phyloP scores from a whole-genome alignment of 2,113 vertebrate species.

The Herpailurus yagouaroundi region DNA sequence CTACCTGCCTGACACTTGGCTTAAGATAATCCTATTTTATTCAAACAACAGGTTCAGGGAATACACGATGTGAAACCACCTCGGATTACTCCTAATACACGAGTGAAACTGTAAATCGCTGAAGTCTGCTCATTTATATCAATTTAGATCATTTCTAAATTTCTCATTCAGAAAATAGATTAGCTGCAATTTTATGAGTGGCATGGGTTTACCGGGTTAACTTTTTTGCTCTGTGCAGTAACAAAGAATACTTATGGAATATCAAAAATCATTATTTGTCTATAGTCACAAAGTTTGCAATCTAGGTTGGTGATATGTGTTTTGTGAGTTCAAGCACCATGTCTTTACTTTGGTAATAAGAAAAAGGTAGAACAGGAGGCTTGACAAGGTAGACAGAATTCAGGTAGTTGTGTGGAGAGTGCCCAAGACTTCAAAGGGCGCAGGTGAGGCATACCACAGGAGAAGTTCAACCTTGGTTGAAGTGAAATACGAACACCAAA shows the following conservation, averaged over 20 bases:
- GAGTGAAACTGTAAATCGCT: background rate
- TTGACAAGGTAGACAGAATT: background rate
- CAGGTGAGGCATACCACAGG: background rate
- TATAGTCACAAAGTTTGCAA: background rate
- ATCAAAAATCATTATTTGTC: background rate
- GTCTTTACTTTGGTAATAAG: background rate
- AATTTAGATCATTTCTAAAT: background rate
- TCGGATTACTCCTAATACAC: background rate
- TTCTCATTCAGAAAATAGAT: conserved; percentile 18
- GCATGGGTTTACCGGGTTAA: background rate
- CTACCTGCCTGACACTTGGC: background rate
- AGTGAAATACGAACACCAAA: background rate
- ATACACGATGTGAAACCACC: background rate
- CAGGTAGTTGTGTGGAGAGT: background rate
- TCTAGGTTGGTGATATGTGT: too few species aligned
- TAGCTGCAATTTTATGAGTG: background rate
- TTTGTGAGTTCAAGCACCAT: background rate
- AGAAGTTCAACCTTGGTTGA: background rate
- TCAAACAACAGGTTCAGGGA: background rate
- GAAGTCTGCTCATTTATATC: background rate
- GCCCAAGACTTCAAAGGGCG: background rate
- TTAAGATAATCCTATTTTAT: background rate
- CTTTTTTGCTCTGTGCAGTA: background rate
- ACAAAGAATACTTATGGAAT: background rate
- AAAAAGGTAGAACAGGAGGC: background rate